Conservation (phyloP, 2,113 vertebrate genomes). For the Castor canadensis region DNA sequence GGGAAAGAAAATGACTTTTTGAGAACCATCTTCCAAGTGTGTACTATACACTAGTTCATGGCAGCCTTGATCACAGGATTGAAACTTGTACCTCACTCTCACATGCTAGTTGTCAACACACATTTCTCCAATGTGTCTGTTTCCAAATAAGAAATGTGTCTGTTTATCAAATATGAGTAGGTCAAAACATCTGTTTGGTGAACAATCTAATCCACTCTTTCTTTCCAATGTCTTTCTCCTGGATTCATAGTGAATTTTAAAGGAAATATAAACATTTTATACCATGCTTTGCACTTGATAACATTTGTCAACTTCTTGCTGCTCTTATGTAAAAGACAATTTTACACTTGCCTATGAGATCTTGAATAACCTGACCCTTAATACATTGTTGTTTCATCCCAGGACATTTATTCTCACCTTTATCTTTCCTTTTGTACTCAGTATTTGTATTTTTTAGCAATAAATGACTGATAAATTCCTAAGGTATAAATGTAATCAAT, state of each 20-base stretch:
- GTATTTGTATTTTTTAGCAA: background rate
- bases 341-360: background rate
- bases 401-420: background rate
- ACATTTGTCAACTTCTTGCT: background rate
- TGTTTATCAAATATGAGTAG: background rate
- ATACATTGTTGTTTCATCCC: background rate
- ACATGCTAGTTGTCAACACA: background rate
- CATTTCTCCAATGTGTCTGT: background rate
- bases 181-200: background rate
- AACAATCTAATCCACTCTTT: background rate
- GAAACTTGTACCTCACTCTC: background rate
- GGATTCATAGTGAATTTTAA: background rate
- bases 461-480: background rate
- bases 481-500: background rate
- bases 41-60: rapidly evolving
- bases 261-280: background rate
- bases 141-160: background rate
- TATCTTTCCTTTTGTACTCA: background rate
- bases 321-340: background rate
- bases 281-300: background rate
- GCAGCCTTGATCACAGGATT: background rate
- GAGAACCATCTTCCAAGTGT: background rate
- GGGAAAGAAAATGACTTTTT: background rate
- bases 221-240: background rate
- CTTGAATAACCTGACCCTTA: background rate